Evolutionary conservation across 2,888 invertebrate species (phyloP).

Genomic region (Lapara coniferarum): DNA sequence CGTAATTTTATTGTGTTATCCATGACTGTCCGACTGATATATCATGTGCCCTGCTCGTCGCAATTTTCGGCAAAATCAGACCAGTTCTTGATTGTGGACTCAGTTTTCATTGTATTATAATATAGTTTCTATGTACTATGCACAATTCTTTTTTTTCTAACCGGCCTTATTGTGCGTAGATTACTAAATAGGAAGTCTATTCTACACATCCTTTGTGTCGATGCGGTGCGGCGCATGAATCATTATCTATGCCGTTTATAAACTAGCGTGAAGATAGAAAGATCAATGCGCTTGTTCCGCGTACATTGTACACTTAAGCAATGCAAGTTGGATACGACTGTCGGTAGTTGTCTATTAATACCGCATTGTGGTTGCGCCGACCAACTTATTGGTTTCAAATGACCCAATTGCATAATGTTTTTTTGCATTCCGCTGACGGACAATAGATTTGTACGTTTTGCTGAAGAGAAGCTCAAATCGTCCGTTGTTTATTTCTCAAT

Average conservation of each 20-base stretch:
- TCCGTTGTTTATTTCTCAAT: slow-evolving; percentile 41
- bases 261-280: slow-evolving; percentile 18
- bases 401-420: slow-evolving; percentile 73
- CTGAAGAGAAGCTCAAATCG: slow-evolving; percentile 52
- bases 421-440: slow-evolving; percentile 70
- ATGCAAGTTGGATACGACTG: slow-evolving; percentile 27
- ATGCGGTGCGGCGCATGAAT: not conserved
- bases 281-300: slow-evolving; percentile 41
- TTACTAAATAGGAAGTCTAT: not conserved
- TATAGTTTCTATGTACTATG: not conserved
- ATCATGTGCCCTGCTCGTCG: no score
- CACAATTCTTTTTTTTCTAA: not conserved
- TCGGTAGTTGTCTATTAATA: slow-evolving; percentile 61
- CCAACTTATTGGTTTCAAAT: slow-evolving; percentile 74
- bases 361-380: slow-evolving; percentile 68
- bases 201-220: not conserved
- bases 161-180: not conserved
- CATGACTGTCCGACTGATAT: no score
- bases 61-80: no score
- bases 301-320: slow-evolving; percentile 12
- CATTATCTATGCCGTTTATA: not conserved
- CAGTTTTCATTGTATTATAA: no score
- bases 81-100: no score
- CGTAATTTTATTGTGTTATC: no score
- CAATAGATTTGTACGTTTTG: slow-evolving; percentile 63